Evolutionary conservation across 1,140 invertebrate species (phyloP).

Genomic region (Probaryconus sp.): DNA sequence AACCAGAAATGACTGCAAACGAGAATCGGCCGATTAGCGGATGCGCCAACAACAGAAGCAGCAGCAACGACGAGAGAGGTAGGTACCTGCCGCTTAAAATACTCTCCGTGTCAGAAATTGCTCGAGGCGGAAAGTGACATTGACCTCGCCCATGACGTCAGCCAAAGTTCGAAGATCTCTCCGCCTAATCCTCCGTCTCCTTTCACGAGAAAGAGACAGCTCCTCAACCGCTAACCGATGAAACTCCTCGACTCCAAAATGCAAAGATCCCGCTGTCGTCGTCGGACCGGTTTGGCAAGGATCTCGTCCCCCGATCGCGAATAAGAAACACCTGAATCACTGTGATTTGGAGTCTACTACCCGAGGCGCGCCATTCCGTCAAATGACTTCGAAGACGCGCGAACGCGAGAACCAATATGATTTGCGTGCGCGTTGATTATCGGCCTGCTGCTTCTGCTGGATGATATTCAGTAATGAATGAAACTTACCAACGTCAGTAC

Average conservation of each 20-base stretch:
- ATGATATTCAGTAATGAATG: slow-evolving; percentile 34
- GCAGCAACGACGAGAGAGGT: slow-evolving; percentile 10
- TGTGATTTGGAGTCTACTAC: slow-evolving; percentile 57
- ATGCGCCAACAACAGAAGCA: slow-evolving; percentile 29
- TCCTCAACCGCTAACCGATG: too few species aligned
- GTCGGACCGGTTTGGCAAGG: slow-evolving; percentile 59
- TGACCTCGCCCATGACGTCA: slow-evolving; percentile 56
- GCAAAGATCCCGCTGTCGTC: slow-evolving; percentile 44
- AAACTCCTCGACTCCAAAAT: slow-evolving; percentile 48
- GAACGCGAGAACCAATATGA: slow-evolving; percentile 34
- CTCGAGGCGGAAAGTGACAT: slow-evolving; percentile 56
- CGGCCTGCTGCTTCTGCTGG: slow-evolving; percentile 32
- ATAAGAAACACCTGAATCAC: slow-evolving; percentile 61
- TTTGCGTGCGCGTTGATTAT: slow-evolving; percentile 39
- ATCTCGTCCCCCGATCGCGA: slow-evolving; percentile 50
- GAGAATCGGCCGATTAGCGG: slow-evolving; percentile 18
- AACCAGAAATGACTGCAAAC: slow-evolving; percentile 30
- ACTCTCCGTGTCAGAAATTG: slow-evolving; percentile 38
- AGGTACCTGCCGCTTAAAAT: slow-evolving; percentile 40
- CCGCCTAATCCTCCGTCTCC: slow-evolving; percentile 31
- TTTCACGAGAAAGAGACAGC: slow-evolving; percentile 26
- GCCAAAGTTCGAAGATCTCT: slow-evolving; percentile 54
- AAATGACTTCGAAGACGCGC: slow-evolving; percentile 36
- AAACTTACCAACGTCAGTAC: slow-evolving; percentile 4
- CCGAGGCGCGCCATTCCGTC: slow-evolving; percentile 46